Conservation (phyloP, 2,888 invertebrate genomes). For the Volucella inflata region DNA sequence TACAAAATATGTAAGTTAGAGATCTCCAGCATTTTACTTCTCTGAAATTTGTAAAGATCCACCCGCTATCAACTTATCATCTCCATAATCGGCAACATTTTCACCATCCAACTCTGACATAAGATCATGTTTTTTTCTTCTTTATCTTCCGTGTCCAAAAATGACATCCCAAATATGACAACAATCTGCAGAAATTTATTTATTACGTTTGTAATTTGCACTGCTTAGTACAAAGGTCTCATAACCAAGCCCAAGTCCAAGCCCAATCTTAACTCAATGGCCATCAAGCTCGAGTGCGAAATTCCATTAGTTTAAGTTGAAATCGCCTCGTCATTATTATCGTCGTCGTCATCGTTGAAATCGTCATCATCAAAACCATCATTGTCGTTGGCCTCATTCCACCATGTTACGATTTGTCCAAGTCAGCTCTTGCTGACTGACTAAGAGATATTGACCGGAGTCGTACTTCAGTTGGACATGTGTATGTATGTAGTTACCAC, state of each 20-base stretch:
- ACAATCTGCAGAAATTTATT: background rate
- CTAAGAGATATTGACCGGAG: slow-evolving; percentile 2
- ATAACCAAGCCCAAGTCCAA: slow-evolving; percentile 2
- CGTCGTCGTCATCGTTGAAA: slow-evolving; percentile 29
- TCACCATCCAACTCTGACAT: slow-evolving; percentile 12
- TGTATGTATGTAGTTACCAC: slow-evolving; percentile 14
- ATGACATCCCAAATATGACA: background rate
- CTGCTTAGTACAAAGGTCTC: background rate
- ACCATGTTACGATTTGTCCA: slow-evolving; percentile 34
- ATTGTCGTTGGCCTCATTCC: slow-evolving; percentile 44
- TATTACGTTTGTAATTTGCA: slow-evolving; percentile 17
- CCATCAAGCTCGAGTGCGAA: background rate
- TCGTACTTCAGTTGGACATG: slow-evolving; percentile 46
- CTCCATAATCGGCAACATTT: background rate
- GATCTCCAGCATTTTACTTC: too few species aligned
- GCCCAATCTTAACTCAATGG: background rate
- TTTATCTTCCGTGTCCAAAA: slow-evolving; percentile 1
- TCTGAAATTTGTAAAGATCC: background rate
- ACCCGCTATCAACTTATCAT: background rate
- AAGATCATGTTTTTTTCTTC: background rate
- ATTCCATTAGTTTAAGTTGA: slow-evolving; percentile 10
- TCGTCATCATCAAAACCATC: slow-evolving; percentile 13
- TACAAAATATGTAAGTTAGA: too few species aligned
- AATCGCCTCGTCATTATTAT: slow-evolving; percentile 24
- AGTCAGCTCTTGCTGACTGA: background rate